A percentile compares a stretch with the other conserved stretches of the same genome.
Evolutionary conservation across 2,888 invertebrate genomes (phyloP).

Genomic region (Melinaea marsaeus): DNA sequence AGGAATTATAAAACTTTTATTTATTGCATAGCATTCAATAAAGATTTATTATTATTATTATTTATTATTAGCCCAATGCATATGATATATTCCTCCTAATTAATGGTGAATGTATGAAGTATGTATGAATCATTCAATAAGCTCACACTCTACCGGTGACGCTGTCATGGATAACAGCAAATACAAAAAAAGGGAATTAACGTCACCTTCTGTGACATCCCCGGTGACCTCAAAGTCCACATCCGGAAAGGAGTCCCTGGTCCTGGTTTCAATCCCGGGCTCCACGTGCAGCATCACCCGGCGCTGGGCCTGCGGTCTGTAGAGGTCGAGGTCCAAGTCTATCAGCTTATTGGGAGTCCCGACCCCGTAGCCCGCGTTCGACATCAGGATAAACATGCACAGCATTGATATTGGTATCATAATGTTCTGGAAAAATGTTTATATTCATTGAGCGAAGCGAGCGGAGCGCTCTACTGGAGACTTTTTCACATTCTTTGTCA

Average conservation of each 20-base stretch:
- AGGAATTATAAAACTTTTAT: too few relatives aligned
- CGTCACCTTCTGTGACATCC: constrained; percentile 41
- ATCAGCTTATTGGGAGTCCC: too few relatives aligned
- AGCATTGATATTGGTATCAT: constrained; percentile 45
- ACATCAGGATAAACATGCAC: constrained; percentile 32
- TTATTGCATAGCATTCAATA: too few relatives aligned
- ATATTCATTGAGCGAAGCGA: too few relatives aligned
- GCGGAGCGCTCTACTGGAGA: too few relatives aligned
- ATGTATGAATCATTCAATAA: too few relatives aligned
- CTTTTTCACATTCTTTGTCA: too few relatives aligned
- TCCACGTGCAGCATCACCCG: constrained; percentile 39
- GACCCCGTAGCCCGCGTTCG: constrained; percentile 25
- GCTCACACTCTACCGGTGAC: background rate
- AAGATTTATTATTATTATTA: too few relatives aligned
- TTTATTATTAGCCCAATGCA: too few relatives aligned
- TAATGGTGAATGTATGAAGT: too few relatives aligned
- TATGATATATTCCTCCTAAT: too few relatives aligned
- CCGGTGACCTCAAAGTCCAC: constrained; percentile 34
- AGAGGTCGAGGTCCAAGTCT: constrained; percentile 43
- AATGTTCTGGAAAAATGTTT: constrained; percentile 45
- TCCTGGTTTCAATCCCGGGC: constrained; percentile 3
- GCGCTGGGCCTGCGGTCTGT: constrained; percentile 29
- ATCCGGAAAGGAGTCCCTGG: constrained; percentile 27
- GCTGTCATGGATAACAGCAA: background rate
- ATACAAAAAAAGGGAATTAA: constrained; percentile 9